A percentile compares a stretch with the other conserved stretches of the same genome.
These are phyloP conservation scores for Simalia tracyae DNA, from an alignment of 2,797 vertebrate species.

Conservation along the genomic window DNA sequence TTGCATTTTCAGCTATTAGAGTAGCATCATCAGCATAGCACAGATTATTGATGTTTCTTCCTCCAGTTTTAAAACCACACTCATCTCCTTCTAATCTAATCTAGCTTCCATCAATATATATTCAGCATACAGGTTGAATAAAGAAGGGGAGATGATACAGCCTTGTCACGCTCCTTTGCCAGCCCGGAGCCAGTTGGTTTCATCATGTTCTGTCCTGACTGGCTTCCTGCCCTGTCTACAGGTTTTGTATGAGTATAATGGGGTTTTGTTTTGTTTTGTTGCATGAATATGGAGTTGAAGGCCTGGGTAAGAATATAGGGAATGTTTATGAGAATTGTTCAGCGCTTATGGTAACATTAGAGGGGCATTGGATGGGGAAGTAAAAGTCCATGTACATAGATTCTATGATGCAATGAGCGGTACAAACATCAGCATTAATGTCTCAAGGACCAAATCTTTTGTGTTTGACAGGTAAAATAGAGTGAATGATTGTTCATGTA, in stretches of 20 bases:
- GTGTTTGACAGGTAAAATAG: background rate
- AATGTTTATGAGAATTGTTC: background rate
- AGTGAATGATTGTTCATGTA: background rate
- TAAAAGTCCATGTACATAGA: background rate
- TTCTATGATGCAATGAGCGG: background rate
- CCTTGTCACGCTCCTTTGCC: background rate
- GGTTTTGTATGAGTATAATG: background rate
- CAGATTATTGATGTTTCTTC: background rate
- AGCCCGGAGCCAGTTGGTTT: background rate
- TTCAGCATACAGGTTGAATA: background rate
- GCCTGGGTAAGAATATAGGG: background rate
- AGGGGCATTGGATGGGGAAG: background rate
- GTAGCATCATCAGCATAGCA: background rate
- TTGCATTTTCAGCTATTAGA: too few relatives aligned
- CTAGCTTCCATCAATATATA: background rate
- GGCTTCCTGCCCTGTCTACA: background rate
- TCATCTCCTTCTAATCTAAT: background rate
- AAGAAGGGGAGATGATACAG: background rate
- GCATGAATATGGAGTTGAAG: background rate
- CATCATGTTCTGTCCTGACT: background rate
- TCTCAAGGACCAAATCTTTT: background rate
- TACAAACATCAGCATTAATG: background rate
- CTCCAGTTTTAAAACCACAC: background rate
- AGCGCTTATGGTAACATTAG: background rate
- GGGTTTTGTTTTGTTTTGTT: background rate